These are phyloP conservation scores for Tragopan temminckii DNA, from an alignment of 2,797 vertebrate genomes.

Conservation along the genomic window DNA sequence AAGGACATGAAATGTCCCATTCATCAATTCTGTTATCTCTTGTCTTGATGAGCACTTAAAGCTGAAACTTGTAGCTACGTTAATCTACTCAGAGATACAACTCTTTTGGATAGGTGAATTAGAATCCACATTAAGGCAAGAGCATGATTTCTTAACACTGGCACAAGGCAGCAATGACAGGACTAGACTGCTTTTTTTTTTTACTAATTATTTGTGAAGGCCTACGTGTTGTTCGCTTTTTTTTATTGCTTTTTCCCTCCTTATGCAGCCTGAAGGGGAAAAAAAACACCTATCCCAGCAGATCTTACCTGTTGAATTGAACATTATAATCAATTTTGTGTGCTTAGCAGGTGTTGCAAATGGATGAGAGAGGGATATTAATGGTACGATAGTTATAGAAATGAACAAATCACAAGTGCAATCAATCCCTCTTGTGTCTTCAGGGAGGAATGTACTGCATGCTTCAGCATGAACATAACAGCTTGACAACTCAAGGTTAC, in stretches of 20 bases:
- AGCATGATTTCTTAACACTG: background rate
- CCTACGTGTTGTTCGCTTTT: background rate
- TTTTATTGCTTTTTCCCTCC: background rate
- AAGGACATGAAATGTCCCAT: slow-evolving; percentile 63
- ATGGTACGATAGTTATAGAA: slow-evolving; percentile 41
- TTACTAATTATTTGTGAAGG: slow-evolving; percentile 44
- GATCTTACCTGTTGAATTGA: slow-evolving; percentile 21
- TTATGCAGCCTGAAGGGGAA: background rate
- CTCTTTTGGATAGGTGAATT: slow-evolving; percentile 41
- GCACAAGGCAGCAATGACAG: background rate
- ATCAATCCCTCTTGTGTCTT: slow-evolving; percentile 55
- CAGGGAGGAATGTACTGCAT: background rate
- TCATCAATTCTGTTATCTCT: slow-evolving; percentile 70
- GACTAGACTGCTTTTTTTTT: background rate
- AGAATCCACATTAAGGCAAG: background rate
- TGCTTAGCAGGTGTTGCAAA: slow-evolving; percentile 38
- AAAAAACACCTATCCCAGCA: background rate
- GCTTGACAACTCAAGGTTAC: slow-evolving; percentile 15
- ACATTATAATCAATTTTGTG: slow-evolving; percentile 54
- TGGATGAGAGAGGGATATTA: slow-evolving; percentile 33
- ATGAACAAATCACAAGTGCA: slow-evolving; percentile 44
- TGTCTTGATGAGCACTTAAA: slow-evolving; percentile 64
- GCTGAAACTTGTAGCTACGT: slow-evolving; percentile 57
- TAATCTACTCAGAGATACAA: slow-evolving; percentile 52
- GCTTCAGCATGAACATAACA: background rate